Conservation (phyloP, 2,888 invertebrate genomes). For the Dryobotodes eremita region DNA sequence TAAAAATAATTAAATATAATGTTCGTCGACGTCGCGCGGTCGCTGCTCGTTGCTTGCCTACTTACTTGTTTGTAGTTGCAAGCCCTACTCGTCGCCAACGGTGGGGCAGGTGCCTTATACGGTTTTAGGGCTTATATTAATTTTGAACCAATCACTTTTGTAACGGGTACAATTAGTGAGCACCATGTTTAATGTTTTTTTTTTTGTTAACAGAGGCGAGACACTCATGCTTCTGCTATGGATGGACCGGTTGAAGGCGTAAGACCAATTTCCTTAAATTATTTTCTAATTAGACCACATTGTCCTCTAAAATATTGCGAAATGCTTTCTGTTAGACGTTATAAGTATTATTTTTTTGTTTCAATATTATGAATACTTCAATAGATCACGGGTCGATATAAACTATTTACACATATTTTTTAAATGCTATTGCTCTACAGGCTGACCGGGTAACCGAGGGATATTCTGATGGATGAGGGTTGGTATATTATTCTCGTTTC, state of each 20-base stretch:
- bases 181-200: constrained; percentile 11
- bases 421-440: constrained; percentile 3
- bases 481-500: background rate
- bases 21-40: background rate
- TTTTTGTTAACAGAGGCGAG: constrained; percentile 56
- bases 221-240: constrained; percentile 37
- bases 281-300: background rate
- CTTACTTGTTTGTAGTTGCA: background rate
- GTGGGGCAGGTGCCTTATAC: background rate
- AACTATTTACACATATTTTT: too few relatives aligned
- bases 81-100: background rate
- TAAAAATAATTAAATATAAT: too few relatives aligned
- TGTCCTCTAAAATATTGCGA: background rate
- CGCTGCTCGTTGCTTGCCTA: background rate
- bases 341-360: too few relatives aligned
- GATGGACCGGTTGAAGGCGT: constrained; percentile 43
- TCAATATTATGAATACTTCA: too few relatives aligned
- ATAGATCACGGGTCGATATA: background rate
- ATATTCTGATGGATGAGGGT: background rate
- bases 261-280: constrained; percentile 10
- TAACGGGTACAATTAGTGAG: too few relatives aligned
- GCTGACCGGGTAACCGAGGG: background rate
- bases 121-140: background rate
- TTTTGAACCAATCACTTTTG: background rate
- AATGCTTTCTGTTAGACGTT: background rate